These are phyloP conservation scores for Dorcus hopei DNA, from an alignment of 2,888 invertebrate species.

Conservation along the genomic window DNA sequence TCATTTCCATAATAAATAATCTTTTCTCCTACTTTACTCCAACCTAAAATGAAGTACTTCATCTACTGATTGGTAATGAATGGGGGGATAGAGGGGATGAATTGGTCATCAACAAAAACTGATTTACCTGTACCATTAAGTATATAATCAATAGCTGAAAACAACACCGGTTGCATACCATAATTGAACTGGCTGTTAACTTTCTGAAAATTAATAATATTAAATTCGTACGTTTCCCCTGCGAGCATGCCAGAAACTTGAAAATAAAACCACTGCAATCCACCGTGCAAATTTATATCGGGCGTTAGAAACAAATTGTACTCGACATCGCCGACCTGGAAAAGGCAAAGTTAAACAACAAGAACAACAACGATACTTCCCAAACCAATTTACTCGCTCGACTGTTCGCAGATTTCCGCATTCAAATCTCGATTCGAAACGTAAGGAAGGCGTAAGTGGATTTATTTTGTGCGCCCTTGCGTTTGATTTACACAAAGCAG, in stretches of 20 bases:
- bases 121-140: constrained; percentile 52
- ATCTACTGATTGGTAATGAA: too few relatives aligned
- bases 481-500: background rate
- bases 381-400: constrained; percentile 61
- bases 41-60: constrained; percentile 53
- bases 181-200: constrained; percentile 83
- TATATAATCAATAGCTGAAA: constrained; percentile 73
- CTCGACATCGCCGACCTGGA: constrained; percentile 69
- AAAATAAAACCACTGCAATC: constrained; percentile 90
- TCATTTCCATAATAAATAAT: constrained; percentile 83
- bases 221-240: constrained; percentile 70
- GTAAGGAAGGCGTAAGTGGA: constrained; percentile 49
- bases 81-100: too few relatives aligned
- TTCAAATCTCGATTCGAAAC: constrained; percentile 83
- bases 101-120: too few relatives aligned
- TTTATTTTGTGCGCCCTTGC: constrained; percentile 36
- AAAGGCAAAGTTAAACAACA: constrained; percentile 17
- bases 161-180: constrained; percentile 85
- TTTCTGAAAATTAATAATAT: constrained; percentile 85
- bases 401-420: constrained; percentile 81
- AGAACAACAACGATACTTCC: constrained; percentile 2
- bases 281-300: constrained; percentile 74
- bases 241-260: constrained; percentile 77
- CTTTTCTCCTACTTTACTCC: constrained; percentile 71
- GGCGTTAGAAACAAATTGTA: constrained; percentile 81